Evolutionary conservation across 23 tunicate species (phyloP).

Genomic region (Ciona savignyi): DNA sequence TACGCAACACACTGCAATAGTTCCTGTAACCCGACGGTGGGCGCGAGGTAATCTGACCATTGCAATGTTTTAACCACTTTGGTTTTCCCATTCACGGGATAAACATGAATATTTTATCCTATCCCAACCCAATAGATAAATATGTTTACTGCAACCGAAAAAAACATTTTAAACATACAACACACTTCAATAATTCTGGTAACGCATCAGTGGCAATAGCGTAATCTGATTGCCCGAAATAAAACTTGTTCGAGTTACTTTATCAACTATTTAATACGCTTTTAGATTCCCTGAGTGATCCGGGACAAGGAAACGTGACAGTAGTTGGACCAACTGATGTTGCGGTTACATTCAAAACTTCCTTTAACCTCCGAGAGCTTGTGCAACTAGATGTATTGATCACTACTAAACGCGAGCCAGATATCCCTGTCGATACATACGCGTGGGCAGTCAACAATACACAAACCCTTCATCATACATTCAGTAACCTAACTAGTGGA

Average conservation of each 20-base stretch:
- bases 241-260: too few relatives aligned
- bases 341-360: not conserved
- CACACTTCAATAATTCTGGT: too few relatives aligned
- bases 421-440: not conserved
- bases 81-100: too few relatives aligned
- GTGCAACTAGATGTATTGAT: slow-evolving; percentile 1
- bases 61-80: too few relatives aligned
- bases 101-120: too few relatives aligned
- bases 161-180: too few relatives aligned
- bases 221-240: too few relatives aligned
- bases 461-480: slow-evolving; percentile 12
- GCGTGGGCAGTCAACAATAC: not conserved
- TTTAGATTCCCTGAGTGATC: slow-evolving; percentile 11
- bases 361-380: not conserved
- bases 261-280: not conserved
- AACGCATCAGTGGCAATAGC: too few relatives aligned
- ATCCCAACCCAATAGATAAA: not conserved
- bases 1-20: too few relatives aligned
- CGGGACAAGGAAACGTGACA: slow-evolving; percentile 32
- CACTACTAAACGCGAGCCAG: not conserved
- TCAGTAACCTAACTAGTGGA: slow-evolving; percentile 17
- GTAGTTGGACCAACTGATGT: slow-evolving; percentile 24
- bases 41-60: too few relatives aligned
- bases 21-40: too few relatives aligned
- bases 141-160: not conserved